A percentile compares a stretch with the other conserved stretches of the same genome.
These are phyloP conservation scores for Dreissena polymorpha DNA, from an alignment of 1,140 invertebrate species.

Conservation along the genomic window DNA sequence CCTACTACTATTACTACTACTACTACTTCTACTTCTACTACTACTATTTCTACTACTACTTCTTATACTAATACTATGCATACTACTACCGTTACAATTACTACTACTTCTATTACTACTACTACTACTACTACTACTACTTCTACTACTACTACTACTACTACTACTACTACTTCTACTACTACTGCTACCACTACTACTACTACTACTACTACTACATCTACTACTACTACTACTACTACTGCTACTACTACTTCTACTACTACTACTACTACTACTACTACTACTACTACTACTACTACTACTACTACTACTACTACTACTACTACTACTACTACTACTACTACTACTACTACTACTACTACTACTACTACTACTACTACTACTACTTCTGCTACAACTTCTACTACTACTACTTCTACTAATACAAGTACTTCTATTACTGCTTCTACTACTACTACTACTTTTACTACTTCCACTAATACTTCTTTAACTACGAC, in stretches of 20 bases:
- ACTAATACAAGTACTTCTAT: too few species aligned
- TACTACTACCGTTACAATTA: constrained; percentile 3
- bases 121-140: background rate
- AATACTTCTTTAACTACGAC: too few species aligned
- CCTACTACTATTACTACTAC: too few species aligned
- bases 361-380: constrained; percentile 1
- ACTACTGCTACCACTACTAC: constrained; percentile 41
- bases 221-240: constrained; percentile 13
- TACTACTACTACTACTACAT: constrained; percentile 18
- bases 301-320: constrained; percentile 10
- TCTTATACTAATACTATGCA: background rate
- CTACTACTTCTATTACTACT: background rate
- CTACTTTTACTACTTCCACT: constrained; percentile 2
- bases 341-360: constrained; percentile 8
- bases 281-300: background rate
- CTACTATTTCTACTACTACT: background rate
- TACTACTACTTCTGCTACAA: too few species aligned
- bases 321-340: background rate
- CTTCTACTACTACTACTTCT: too few species aligned
- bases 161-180: constrained; percentile 22
- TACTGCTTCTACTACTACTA: constrained; percentile 23
- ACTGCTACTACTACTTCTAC: constrained; percentile 19
- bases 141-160: constrained; percentile 20
- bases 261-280: background rate
- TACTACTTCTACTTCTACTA: background rate